A percentile compares a stretch with the other conserved stretches of the same genome.
Conservation (phyloP, 2,797 vertebrate species). For the Poecilia gillii region DNA sequence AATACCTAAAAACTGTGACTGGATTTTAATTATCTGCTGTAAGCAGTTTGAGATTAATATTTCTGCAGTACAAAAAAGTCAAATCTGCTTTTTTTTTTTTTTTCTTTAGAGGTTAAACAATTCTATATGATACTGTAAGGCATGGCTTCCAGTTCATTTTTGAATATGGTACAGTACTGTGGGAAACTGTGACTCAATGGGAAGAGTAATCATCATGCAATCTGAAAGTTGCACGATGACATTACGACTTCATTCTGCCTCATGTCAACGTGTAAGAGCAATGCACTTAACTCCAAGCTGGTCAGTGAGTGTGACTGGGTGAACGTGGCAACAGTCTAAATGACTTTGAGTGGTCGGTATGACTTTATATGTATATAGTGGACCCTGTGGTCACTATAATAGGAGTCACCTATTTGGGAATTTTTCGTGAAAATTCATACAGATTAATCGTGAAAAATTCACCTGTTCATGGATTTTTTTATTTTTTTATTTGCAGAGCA, state of each 20-base stretch:
- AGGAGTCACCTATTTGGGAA: neutral
- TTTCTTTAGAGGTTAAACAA: neutral
- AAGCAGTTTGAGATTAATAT: neutral
- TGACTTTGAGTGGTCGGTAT: neutral
- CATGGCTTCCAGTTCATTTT: neutral
- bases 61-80: neutral
- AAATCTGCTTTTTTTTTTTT: neutral
- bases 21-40: neutral
- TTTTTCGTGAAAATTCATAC: neutral
- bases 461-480: neutral
- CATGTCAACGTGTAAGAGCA: neutral
- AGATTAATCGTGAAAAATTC: neutral
- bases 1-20: slow-evolving; percentile 1
- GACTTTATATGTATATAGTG: neutral
- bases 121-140: too few species aligned
- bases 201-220: too few species aligned
- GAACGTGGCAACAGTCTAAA: neutral
- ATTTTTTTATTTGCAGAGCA: neutral
- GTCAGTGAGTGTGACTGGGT: neutral
- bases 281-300: neutral
- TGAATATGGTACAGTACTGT: neutral
- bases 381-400: too few species aligned
- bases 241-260: neutral
- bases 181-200: neutral
- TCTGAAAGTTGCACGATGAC: neutral